Base-by-base conservation (phyloP, 2,113 vertebrate genomes). In the Amblyornis subalaris region DNA sequence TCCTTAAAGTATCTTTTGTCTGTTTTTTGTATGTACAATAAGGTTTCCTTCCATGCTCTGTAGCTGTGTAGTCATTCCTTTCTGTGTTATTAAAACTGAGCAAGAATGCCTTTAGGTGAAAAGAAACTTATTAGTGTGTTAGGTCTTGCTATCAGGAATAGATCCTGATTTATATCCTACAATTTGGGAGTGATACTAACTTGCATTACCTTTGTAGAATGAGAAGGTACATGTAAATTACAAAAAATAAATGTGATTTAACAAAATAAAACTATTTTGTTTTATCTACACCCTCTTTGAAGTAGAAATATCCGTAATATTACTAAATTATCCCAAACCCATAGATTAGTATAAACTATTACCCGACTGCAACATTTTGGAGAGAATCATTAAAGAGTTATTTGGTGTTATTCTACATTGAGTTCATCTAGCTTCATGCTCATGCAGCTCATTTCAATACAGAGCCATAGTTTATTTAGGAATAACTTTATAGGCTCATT, bases 51-150 rank as follows among this genome's bases (percentile, higher is more conserved):
- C 24, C 73, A 76, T 60, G 58, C 19, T 96, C 90, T 14, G 5
- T 83, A 54, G 65, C 44, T 40, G 20, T 85, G 47, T 76, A 95
- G 95, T 92, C 33, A 70, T 94, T 94, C n/a, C 13, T 61, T 96
- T 93, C 95, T 93, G 67, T 94, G 61, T 94, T 94, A 95, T 97
- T 97, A 96, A 97, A 97, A 94, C 62, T 58, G 65, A 95, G 78
- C 83, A 91, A 28, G 72, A 94, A 94, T 90, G 88, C 93, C 90
- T 94, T 89, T 47, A 55, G 89, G 64, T 84, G 51, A 55, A 95
- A 90, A 89, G 47, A 91, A 55, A 92, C 79, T 88, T 96, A 70
- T 51, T 91, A 76, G 14, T 60, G 44, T 89, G 48, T 58, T 79
- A 92, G 73, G 76, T 95, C 13, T 47, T 94, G 50, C 71, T 96